Evolutionary conservation across 2,888 invertebrate species (phyloP).

Genomic region (Perizoma flavofasciatum): DNA sequence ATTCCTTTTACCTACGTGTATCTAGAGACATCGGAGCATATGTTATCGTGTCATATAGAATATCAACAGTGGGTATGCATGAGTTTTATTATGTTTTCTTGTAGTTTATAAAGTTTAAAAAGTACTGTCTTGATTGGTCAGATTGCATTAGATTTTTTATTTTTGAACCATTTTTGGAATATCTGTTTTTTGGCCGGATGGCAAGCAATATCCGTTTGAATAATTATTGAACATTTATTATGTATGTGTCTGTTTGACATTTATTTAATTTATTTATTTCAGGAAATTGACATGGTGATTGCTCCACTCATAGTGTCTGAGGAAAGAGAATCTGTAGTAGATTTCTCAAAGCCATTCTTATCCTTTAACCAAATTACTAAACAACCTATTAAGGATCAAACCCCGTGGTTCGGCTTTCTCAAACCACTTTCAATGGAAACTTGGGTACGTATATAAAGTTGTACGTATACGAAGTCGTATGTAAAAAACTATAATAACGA

Average conservation of each 20-base stretch:
- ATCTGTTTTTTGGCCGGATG: too few relatives aligned
- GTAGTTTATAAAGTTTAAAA: too few relatives aligned
- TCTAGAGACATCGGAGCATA: too few relatives aligned
- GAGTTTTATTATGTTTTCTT: too few relatives aligned
- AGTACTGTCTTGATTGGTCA: too few relatives aligned
- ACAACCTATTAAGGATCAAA: constrained; percentile 91
- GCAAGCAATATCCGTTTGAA: too few relatives aligned
- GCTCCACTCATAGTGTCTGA: constrained; percentile 97
- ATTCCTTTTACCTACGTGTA: too few relatives aligned
- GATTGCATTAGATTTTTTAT: too few relatives aligned
- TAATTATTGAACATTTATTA: too few relatives aligned
- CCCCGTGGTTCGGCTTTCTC: constrained; percentile 97
- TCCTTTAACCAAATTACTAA: constrained; percentile 88
- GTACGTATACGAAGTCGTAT: not conserved
- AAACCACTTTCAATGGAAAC: constrained; percentile 97
- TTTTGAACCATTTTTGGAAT: too few relatives aligned
- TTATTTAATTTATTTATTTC: constrained; percentile 47
- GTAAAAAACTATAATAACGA: constrained; percentile 26
- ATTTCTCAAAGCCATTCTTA: constrained; percentile 99
- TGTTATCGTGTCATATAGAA: too few relatives aligned
- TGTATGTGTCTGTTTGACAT: constrained; percentile 14
- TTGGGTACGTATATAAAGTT: constrained; percentile 87
- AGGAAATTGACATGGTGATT: constrained; percentile 98
- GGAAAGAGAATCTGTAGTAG: constrained; percentile 96
- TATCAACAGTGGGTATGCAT: too few relatives aligned